A percentile compares a stretch with the other conserved stretches of the same genome.
Evolutionary conservation across 2,888 invertebrate species (phyloP).

Genomic region (Acrobasis suavella): DNA sequence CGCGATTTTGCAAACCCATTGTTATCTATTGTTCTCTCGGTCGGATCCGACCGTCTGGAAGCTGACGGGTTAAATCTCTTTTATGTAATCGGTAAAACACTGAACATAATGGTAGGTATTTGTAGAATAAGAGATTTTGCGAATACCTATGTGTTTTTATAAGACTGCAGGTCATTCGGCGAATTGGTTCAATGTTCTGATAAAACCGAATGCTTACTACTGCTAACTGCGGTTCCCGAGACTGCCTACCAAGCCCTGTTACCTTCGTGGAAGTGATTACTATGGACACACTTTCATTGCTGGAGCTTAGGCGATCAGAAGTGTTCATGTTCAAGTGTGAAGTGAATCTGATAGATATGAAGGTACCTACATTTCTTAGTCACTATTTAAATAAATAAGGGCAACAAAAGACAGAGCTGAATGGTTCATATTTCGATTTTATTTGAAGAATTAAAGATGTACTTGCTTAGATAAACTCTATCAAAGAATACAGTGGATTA

Average conservation of each 20-base stretch:
- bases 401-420: too few relatives aligned
- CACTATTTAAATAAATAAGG: too few relatives aligned
- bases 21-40: too few relatives aligned
- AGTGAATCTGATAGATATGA: not conserved
- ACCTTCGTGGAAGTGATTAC: conserved; percentile 48
- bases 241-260: conserved; percentile 44
- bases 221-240: conserved; percentile 72
- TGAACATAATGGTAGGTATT: not conserved
- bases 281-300: conserved; percentile 26
- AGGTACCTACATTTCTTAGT: not conserved
- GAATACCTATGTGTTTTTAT: not conserved
- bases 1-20: too few relatives aligned
- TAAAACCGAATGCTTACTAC: conserved; percentile 71
- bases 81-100: too few relatives aligned
- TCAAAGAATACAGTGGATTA: too few relatives aligned
- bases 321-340: conserved; percentile 14
- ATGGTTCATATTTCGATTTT: not conserved
- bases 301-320: not conserved
- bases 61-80: too few relatives aligned
- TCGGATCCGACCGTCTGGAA: too few relatives aligned
- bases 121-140: not conserved
- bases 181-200: not conserved
- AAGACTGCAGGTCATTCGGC: not conserved
- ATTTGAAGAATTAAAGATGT: too few relatives aligned
- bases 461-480: not conserved